A percentile compares a stretch with the other conserved stretches of the same genome.
phyloP scores from a whole-genome alignment of 2,113 vertebrate species.

The Mus spicilegus region DNA sequence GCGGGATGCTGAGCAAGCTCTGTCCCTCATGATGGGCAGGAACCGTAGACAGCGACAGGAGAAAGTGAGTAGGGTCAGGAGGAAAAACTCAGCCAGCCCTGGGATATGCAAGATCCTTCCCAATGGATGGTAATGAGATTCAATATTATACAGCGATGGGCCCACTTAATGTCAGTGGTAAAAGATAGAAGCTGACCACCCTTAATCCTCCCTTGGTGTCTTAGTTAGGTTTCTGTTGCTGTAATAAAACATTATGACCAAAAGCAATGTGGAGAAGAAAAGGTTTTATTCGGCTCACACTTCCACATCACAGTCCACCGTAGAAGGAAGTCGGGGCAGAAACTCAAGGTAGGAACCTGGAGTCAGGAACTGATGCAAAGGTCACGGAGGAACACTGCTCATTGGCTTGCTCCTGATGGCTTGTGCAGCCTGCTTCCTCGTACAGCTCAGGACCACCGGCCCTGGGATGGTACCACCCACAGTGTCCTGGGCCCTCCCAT shows the following conservation, averaged over 20 bases:
- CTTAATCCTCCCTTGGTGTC: background rate
- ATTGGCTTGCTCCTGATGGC: background rate
- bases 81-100: background rate
- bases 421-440: background rate
- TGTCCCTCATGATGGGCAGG: no score
- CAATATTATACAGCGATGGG: slow-evolving; percentile 39
- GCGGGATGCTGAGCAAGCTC: background rate
- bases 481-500: background rate
- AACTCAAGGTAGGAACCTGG: background rate
- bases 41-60: background rate
- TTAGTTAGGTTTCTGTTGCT: background rate
- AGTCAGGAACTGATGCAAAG: background rate
- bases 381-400: no score
- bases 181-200: slow-evolving; percentile 33
- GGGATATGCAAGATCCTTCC: background rate
- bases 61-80: background rate
- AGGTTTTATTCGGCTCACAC: background rate
- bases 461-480: no score
- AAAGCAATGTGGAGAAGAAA: background rate
- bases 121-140: slow-evolving; percentile 44
- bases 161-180: slow-evolving; percentile 46
- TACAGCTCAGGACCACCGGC: background rate
- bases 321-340: background rate
- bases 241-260: background rate
- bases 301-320: background rate